Base-by-base conservation (phyloP, 2,797 vertebrate species). In the Buceros bicornis region DNA sequence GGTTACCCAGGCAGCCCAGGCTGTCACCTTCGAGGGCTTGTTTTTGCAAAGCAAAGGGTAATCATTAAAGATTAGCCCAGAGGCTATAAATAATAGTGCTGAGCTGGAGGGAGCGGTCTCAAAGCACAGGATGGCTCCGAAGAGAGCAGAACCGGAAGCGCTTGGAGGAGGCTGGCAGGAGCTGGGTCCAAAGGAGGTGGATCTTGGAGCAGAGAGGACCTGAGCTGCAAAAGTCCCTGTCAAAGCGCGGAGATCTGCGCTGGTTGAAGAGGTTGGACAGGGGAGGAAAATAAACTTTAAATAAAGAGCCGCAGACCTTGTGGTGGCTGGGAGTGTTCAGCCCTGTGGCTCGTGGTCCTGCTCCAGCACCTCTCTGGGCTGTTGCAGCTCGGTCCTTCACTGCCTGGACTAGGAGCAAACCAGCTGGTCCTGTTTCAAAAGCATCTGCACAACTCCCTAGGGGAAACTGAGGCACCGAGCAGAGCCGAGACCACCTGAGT, bases 31-130 rank as follows among this genome's bases (percentile, higher is more conserved):
- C 84, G 71, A 0, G 7, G 80, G 29, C 65, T 92, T 76, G 77
- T 67, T 94, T 90, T 92, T 92, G 71, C 50, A 72, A 70, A 65
- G 56, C 0, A 18, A 73, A 95, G 74, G 70, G 90, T 92, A 92
- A 89, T 94, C 51, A 45, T 82, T 90, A 66, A 92, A 96, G 95
- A 95, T 93, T 92, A 96, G 64, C 83, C 77, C 67, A 28, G 42
- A 82, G 92, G 74, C 92, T 96, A 95, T 95, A 97, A 97, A 97
- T 96, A 97, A 95, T 85, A 92, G 56, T 94, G 94, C 96, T 97
- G 95, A 96, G 93, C 92, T 96, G 73, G 89, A 89, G 94, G 90
- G 86, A 90, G 57, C 48, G n/a, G 67, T 42, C 88, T 90, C 77
- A 66, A 20, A 84, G 86, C 73, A 37, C 42, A 45, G 88, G 85